phyloP scores from a whole-genome alignment of 2,888 invertebrate genomes.

The Mycogona germanica region DNA sequence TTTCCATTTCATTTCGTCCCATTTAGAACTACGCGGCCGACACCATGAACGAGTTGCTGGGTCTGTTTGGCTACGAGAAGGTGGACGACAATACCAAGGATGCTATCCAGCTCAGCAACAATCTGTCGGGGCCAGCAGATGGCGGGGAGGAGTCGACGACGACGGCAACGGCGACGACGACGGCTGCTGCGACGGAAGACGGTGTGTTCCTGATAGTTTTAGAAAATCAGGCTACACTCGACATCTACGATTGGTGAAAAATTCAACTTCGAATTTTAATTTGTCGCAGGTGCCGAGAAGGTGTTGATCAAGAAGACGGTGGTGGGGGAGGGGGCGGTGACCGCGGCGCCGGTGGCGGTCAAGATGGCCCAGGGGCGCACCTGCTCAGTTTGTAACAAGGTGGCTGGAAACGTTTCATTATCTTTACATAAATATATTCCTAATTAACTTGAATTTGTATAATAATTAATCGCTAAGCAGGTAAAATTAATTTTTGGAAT shows the following conservation, averaged over 20 bases:
- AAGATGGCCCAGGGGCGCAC: not conserved
- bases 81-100: slow-evolving; percentile 19
- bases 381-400: slow-evolving; percentile 11
- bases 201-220: too few species aligned
- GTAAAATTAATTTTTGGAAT: too few species aligned
- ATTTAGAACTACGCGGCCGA: slow-evolving; percentile 20
- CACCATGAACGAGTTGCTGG: slow-evolving; percentile 21
- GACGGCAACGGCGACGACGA: slow-evolving; percentile 10
- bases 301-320: slow-evolving; percentile 20
- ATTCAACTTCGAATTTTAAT: slow-evolving; percentile 18
- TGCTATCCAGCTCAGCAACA: slow-evolving; percentile 14
- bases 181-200: slow-evolving; percentile 18
- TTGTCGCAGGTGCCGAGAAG: slow-evolving; percentile 15
- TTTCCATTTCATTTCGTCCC: not conserved
- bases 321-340: slow-evolving; percentile 6
- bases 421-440: too few species aligned
- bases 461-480: too few species aligned
- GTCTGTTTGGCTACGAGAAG: slow-evolving; percentile 21
- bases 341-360: not conserved
- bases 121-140: not conserved
- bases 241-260: too few species aligned
- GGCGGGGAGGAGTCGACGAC: not conserved
- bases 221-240: too few species aligned
- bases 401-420: too few species aligned
- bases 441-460: too few species aligned